Conservation (phyloP, 1,140 invertebrate species). For the Lordiphosa stackelbergi region DNA sequence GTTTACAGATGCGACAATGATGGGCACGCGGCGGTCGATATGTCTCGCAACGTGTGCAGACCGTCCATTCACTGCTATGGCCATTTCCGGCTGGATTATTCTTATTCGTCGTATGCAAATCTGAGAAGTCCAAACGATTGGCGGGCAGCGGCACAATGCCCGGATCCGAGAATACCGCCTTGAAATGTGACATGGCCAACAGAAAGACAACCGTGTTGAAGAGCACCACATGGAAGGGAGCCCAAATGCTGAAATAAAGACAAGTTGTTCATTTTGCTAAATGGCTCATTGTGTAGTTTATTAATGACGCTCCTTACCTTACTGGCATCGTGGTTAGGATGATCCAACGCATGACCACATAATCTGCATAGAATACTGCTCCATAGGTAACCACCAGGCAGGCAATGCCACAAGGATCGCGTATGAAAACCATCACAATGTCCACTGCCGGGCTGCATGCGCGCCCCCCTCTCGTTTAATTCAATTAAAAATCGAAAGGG, state of each 20-base stretch:
- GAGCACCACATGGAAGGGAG: constrained; percentile 86
- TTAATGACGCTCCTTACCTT: constrained; percentile 80
- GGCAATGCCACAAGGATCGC: constrained; percentile 92
- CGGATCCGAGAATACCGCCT: constrained; percentile 93
- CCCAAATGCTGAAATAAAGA: constrained; percentile 85
- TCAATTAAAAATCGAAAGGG: constrained; percentile 63
- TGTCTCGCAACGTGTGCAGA: constrained; percentile 90
- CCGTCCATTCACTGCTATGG: constrained; percentile 86
- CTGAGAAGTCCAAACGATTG: constrained; percentile 90
- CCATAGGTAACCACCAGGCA: constrained; percentile 91
- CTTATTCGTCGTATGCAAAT: constrained; percentile 83
- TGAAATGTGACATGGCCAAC: constrained; percentile 86
- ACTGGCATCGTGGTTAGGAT: constrained; percentile 89
- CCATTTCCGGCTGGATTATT: constrained; percentile 60
- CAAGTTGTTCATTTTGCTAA: constrained; percentile 53
- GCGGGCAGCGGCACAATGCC: constrained; percentile 91
- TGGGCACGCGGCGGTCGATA: constrained; percentile 91
- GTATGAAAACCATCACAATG: constrained; percentile 79
- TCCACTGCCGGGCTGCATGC: not conserved
- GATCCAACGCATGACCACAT: constrained; percentile 92
- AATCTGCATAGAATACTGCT: constrained; percentile 92
- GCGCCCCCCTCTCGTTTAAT: constrained; percentile 40
- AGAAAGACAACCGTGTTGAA: constrained; percentile 91
- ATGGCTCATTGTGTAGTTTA: not conserved
- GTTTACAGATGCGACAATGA: constrained; percentile 92